Base-by-base conservation (phyloP, 2,888 invertebrate species). In the Steinernema carpocapsae region DNA sequence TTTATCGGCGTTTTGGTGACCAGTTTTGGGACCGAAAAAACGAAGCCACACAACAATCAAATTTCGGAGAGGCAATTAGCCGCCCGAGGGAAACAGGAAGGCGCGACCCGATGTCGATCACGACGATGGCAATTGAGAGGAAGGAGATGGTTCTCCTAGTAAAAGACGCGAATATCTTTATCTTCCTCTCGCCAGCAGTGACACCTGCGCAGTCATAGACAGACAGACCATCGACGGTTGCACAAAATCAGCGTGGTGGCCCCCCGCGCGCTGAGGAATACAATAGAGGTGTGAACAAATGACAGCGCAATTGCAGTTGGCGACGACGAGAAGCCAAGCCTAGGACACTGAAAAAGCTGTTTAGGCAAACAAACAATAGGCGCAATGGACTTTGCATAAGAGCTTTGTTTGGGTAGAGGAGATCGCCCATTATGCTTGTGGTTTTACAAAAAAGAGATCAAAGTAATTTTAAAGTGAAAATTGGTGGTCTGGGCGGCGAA, bases 51-150 rank as follows among this genome's bases (percentile, higher is more conserved):
- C 64, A 64, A 32, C 64, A 64, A 64, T 64, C 64, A 64, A 64
- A 64, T 64, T 64, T 64, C 64, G 64, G 64, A 32, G 64, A 29
- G 64, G 64, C 64, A 64, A 64, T 64, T 64, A 64, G 64, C 64
- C 64, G 64, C 37, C 64, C 64, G 64, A 32, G 64, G 64, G 64
- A 64, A 64, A 64, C 32, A 64, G 64, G 64, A 64, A 64, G 64
- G 37, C 64, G 64, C 64, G 64, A 64, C 17, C 64, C 64, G 64
- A 64, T 37, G 37, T 37, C 64, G 64, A 64, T 64, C 4, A 64
- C 32, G 64, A 64, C 37, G 64, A 48, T 48, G 48, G 7, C 64
- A 64, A 64, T 64, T 64, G 64, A 37, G 64, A 17, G 26, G 37
- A 37, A 37, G n/a, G 37, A 22, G 29, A 64, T 64, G 64, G 26